These are phyloP conservation scores for Malthinus seriepunctatus DNA, from an alignment of 2,888 invertebrate species.

Conservation along the genomic window DNA sequence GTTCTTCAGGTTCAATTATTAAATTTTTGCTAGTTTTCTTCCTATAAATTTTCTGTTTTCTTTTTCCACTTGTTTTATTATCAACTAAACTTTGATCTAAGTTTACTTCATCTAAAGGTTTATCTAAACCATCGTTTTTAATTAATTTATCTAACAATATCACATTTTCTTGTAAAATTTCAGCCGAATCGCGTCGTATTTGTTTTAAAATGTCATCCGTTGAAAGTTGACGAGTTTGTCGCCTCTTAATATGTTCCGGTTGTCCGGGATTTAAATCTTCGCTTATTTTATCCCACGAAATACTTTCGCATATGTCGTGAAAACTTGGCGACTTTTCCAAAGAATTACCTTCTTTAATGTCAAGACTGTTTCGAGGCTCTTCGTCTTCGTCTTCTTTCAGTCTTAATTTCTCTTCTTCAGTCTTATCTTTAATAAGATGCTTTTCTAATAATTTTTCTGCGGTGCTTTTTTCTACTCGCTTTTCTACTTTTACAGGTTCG, in stretches of 20 bases:
- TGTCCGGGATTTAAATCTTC: constrained; percentile 61
- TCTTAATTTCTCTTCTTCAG: constrained; percentile 45
- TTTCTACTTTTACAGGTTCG: constrained; percentile 46
- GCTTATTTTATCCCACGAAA: constrained; percentile 58
- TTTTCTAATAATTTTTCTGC: constrained; percentile 79
- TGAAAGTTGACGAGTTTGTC: constrained; percentile 48
- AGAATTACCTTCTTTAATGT: constrained; percentile 6
- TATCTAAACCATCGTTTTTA: constrained; percentile 60
- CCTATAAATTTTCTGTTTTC: constrained; percentile 45
- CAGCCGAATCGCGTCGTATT: constrained; percentile 61
- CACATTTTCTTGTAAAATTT: constrained; percentile 62
- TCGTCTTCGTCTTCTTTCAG: constrained; percentile 34
- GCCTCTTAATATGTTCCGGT: constrained; percentile 50
- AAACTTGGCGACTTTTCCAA: constrained; percentile 54
- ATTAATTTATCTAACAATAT: constrained; percentile 59
- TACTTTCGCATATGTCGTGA: constrained; percentile 60
- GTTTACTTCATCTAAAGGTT: constrained; percentile 51
- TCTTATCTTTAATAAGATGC: constrained; percentile 67
- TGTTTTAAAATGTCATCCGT: constrained; percentile 47
- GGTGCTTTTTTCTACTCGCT: constrained; percentile 56
- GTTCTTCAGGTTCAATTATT: constrained; percentile 23
- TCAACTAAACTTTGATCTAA: constrained; percentile 17
- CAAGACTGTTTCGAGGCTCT: background rate
- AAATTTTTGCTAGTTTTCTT: constrained; percentile 44
- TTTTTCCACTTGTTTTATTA: constrained; percentile 39